phyloP scores from a whole-genome alignment of 2,888 invertebrate genomes.

The Bombylius major region DNA sequence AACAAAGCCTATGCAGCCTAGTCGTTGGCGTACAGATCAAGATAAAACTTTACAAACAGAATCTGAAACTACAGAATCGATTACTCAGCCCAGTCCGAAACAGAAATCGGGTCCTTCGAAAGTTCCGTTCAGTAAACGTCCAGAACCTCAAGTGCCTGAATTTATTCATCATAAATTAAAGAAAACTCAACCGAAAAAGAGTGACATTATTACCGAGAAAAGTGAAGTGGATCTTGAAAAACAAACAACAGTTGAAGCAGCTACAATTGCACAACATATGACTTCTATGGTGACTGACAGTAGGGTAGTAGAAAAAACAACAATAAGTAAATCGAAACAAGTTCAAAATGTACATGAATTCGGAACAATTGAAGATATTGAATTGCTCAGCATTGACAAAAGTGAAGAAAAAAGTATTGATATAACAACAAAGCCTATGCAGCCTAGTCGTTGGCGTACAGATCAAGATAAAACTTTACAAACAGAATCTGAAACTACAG shows the following conservation, averaged over 20 bases:
- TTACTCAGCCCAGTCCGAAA: too few species aligned
- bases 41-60: neutral
- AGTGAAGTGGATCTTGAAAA: neutral
- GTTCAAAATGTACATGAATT: too few species aligned
- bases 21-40: constrained; percentile 6
- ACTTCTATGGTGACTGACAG: too few species aligned
- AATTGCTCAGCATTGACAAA: too few species aligned
- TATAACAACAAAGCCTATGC: constrained; percentile 17
- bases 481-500: too few species aligned
- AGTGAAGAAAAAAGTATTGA: constrained; percentile 16
- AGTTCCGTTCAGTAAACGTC: too few species aligned
- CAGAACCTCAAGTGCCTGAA: constrained; percentile 27
- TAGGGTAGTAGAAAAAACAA: too few species aligned
- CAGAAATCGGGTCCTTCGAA: too few species aligned
- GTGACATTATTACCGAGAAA: constrained; percentile 1
- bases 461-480: neutral
- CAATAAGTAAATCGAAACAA: too few species aligned
- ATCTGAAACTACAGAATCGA: too few species aligned
- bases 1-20: constrained; percentile 15
- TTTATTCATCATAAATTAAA: constrained; percentile 17
- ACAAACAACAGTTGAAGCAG: constrained; percentile 18
- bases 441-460: constrained; percentile 9
- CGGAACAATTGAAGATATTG: too few species aligned
- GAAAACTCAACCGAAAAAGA: constrained; percentile 11
- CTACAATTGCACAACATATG: constrained; percentile 12